These are phyloP conservation scores for Bubalus kerabau DNA, from an alignment of 2,113 vertebrate species.

Conservation along the genomic window DNA sequence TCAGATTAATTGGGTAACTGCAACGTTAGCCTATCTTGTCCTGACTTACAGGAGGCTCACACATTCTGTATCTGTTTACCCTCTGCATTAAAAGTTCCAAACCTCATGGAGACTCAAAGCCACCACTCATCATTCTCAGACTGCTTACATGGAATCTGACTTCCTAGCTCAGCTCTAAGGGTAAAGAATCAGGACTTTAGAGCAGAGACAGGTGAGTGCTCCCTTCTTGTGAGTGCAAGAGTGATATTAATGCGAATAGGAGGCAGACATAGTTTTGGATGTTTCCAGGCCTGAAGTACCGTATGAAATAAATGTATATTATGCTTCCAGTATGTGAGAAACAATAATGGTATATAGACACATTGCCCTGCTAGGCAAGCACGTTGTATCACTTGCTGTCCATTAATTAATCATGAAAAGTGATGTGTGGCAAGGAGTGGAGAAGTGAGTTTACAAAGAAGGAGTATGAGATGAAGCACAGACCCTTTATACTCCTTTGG, in stretches of 20 bases:
- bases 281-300: not conserved
- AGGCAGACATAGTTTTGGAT: not conserved
- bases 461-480: not conserved
- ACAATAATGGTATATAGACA: not conserved
- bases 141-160: not conserved
- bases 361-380: not conserved
- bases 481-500: not conserved
- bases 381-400: not conserved
- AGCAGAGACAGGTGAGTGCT: not conserved
- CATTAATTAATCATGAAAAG: not conserved
- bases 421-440: not conserved
- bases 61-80: not conserved
- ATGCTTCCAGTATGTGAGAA: not conserved
- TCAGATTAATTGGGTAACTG: not conserved
- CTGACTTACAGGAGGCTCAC: not conserved
- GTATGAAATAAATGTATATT: not conserved
- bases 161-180: not conserved
- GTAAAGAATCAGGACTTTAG: not conserved
- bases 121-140: not conserved
- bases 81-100: not conserved
- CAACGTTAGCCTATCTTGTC: not conserved
- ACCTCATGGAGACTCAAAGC: not conserved
- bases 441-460: not conserved
- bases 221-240: not conserved
- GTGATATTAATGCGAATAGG: not conserved